Conservation (phyloP, 2,113 vertebrate species). For the Triplophysa rosa region DNA sequence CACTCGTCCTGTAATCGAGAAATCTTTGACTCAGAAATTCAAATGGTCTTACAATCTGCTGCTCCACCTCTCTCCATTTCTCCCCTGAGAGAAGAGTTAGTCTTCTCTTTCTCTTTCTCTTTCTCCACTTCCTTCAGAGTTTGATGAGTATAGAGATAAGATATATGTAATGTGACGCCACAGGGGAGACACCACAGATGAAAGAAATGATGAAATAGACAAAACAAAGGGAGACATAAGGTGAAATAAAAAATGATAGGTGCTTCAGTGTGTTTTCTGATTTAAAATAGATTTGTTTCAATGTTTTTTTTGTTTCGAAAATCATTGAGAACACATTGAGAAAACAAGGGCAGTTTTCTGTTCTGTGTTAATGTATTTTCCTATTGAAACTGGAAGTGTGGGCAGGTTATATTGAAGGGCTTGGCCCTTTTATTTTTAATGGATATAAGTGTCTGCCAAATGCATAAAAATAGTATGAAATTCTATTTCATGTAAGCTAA, state of each 20-base stretch:
- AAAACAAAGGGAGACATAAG: background rate
- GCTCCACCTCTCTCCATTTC: background rate
- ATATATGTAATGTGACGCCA: conserved; percentile 39
- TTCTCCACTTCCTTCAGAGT: background rate
- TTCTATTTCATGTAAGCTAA: no score
- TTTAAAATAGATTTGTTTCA: background rate
- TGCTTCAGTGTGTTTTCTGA: background rate
- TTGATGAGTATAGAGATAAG: conserved; percentile 17
- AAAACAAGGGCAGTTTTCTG: no score
- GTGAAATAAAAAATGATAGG: background rate
- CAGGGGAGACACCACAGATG: conserved; percentile 6
- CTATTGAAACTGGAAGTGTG: no score
- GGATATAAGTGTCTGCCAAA: no score
- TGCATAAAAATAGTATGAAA: no score
- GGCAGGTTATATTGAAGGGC: no score
- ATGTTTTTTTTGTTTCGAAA: no score
- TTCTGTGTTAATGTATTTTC: no score
- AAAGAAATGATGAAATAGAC: conserved; percentile 2
- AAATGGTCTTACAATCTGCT: conserved; percentile 10
- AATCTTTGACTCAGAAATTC: conserved; percentile 41
- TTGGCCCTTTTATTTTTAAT: no score
- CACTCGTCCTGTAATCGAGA: conserved; percentile 12
- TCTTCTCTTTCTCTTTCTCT: background rate
- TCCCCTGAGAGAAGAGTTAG: background rate
- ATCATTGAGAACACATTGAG: no score